Evolutionary conservation across 2,888 invertebrate species (phyloP).

Genomic region (Sialis fuliginosa): DNA sequence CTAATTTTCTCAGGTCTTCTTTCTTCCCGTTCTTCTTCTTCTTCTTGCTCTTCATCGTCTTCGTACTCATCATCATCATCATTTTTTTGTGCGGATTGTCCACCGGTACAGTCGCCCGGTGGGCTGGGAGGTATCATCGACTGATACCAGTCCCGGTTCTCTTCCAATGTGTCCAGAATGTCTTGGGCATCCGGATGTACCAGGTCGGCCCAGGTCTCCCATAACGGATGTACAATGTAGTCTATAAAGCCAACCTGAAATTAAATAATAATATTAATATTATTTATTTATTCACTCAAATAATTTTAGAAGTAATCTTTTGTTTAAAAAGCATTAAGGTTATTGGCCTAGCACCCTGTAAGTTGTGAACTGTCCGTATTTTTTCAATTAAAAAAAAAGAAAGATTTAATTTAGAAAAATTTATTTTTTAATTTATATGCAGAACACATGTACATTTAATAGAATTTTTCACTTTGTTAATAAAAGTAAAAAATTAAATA

Average conservation of each 20-base stretch:
- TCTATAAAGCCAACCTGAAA: constrained; percentile 90
- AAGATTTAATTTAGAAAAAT: no score
- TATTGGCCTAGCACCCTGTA: no score
- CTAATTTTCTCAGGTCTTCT: constrained; percentile 41
- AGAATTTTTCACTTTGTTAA: no score
- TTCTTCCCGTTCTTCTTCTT: constrained; percentile 14
- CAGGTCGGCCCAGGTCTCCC: constrained; percentile 99
- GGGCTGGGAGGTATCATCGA: constrained; percentile 91
- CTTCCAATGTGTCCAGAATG: constrained; percentile 92
- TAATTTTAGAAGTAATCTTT: neutral
- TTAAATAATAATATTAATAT: neutral
- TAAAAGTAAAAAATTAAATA: no score
- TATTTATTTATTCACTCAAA: no score
- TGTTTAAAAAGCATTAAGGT: neutral
- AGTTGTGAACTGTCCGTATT: no score
- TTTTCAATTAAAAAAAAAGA: no score
- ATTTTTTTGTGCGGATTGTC: constrained; percentile 31
- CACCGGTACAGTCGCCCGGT: constrained; percentile 28
- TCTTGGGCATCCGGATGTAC: constrained; percentile 98
- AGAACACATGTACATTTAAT: no score
- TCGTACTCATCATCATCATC: constrained; percentile 39
- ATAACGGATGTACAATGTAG: constrained; percentile 97
- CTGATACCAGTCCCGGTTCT: constrained; percentile 95
- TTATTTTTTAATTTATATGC: no score
- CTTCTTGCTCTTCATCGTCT: constrained; percentile 18